Percentiles rank a stretch among this genome's conserved stretches.
Evolutionary conservation across 2,797 vertebrate genomes (phyloP).

Genomic region (Silurus lanzhouensis): DNA sequence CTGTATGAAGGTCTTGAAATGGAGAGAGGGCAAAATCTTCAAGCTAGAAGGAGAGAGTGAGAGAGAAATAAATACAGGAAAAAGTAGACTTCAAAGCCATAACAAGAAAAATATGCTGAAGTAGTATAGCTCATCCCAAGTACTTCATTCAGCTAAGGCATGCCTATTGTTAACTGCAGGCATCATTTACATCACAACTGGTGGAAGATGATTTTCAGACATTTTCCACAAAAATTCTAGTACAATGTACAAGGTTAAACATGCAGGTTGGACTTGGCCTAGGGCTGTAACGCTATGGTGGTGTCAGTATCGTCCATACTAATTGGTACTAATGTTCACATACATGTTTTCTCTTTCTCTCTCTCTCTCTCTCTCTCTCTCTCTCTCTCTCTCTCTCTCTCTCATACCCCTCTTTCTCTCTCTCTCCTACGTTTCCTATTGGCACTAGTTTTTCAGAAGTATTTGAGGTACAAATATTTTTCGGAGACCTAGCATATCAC

Average conservation of each 20-base stretch:
- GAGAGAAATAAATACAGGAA: conserved; percentile 28
- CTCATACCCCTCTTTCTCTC: background rate
- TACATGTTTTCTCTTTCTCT: too few relatives aligned
- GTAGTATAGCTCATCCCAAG: background rate
- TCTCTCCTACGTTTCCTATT: background rate
- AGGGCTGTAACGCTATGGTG: background rate
- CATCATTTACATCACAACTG: background rate
- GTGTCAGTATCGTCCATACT: background rate
- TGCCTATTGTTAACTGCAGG: background rate
- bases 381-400: background rate
- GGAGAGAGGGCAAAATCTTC: background rate
- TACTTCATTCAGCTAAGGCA: background rate
- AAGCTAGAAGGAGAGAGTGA: conserved; percentile 33
- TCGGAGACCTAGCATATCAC: background rate
- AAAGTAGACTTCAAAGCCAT: background rate
- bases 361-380: background rate
- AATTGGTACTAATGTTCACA: background rate
- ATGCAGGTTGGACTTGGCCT: background rate
- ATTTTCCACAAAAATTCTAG: background rate
- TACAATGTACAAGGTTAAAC: background rate
- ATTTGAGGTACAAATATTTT: background rate
- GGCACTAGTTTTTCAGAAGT: background rate
- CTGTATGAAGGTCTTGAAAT: background rate
- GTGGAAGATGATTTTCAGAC: background rate
- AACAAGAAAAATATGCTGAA: background rate